A percentile compares a stretch with the other conserved stretches of the same genome.
Evolutionary conservation across 1,140 invertebrate genomes (phyloP).

Genomic region (Plectrocnemia conspersa): DNA sequence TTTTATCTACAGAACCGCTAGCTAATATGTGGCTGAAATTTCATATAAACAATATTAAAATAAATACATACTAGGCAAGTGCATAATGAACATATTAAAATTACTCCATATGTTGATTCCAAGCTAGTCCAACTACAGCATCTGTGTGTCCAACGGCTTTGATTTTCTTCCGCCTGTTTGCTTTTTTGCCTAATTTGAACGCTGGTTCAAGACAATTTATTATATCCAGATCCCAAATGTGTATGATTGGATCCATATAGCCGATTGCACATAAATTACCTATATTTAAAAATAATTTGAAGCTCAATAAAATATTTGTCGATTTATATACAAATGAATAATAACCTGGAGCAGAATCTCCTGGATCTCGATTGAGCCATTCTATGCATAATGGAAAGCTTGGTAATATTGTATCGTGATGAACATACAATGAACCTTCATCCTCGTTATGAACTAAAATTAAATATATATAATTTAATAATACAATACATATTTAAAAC

Average conservation of each 20-base stretch:
- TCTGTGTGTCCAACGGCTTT: conserved; percentile 75
- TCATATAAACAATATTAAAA: conserved; percentile 30
- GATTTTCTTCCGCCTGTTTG: conserved; percentile 67
- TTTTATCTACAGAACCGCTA: conserved; percentile 86
- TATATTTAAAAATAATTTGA: conserved; percentile 25
- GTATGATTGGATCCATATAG: conserved; percentile 85
- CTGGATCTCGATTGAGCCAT: conserved; percentile 83
- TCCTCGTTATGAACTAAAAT: conserved; percentile 84
- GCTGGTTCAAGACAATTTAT: conserved; percentile 84
- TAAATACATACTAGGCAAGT: conserved; percentile 20
- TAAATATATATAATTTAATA: conserved; percentile 20
- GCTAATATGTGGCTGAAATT: conserved; percentile 77
- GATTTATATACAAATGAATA: conserved; percentile 9
- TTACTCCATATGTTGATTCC: conserved; percentile 72
- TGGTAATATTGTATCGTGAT: conserved; percentile 86
- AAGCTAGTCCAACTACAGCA: conserved; percentile 86
- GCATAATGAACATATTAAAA: conserved; percentile 22
- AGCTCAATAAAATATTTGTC: not conserved
- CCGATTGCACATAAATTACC: conserved; percentile 90
- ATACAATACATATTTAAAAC: not conserved
- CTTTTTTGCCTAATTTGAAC: conserved; percentile 71
- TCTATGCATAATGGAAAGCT: conserved; percentile 87
- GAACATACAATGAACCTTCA: conserved; percentile 84
- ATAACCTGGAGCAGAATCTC: conserved; percentile 58
- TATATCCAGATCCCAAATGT: conserved; percentile 93